phyloP scores from a whole-genome alignment of 2,888 invertebrate species.

The Lithophane semibrunnea region DNA sequence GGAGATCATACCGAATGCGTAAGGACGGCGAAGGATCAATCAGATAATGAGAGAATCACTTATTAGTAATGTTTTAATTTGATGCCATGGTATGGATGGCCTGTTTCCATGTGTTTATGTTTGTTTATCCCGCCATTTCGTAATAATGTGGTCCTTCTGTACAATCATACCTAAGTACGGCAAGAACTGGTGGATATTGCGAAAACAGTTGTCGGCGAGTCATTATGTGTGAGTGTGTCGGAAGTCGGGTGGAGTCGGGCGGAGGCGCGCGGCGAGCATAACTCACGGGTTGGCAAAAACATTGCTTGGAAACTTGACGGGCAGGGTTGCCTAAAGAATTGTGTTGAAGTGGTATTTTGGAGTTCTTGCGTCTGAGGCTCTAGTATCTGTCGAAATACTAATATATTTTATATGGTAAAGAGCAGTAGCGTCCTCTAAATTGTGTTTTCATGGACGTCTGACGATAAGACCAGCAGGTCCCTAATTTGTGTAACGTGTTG shows the following conservation, averaged over 20 bases:
- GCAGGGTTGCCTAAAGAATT: conserved; percentile 43
- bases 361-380: background rate
- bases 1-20: no score
- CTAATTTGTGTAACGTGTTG: background rate
- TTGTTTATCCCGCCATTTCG: background rate
- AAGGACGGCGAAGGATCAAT: background rate
- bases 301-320: conserved; percentile 52
- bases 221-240: conserved; percentile 65
- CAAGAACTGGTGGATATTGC: conserved; percentile 50
- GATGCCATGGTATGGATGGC: background rate
- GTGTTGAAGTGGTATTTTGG: background rate
- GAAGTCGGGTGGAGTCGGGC: conserved; percentile 49
- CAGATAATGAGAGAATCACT: background rate
- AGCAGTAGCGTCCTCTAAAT: background rate
- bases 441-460: background rate
- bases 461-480: no score
- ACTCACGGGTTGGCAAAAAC: conserved; percentile 61
- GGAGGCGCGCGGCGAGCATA: conserved; percentile 54
- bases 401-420: background rate
- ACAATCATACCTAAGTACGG: background rate
- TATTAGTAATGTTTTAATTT: background rate
- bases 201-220: conserved; percentile 60
- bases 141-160: conserved; percentile 34
- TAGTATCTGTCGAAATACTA: background rate
- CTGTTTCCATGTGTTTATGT: background rate